Percentiles rank a stretch among this genome's conserved stretches.
Conservation (phyloP, 2,113 vertebrate species). For the Salvator merianae region DNA sequence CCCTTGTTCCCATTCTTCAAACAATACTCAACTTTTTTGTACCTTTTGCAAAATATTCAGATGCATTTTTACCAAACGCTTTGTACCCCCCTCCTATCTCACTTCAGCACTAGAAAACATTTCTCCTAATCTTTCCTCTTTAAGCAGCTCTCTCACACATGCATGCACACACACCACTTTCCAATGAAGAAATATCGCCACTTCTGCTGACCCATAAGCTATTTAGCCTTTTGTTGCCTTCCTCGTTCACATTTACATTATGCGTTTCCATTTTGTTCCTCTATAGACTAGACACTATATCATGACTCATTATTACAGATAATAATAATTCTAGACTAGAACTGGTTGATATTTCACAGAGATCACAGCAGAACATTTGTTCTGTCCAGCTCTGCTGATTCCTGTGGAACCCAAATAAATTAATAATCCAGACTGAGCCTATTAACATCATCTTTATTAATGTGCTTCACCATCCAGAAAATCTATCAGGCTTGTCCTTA, state of each 20-base stretch:
- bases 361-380: not conserved
- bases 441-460: not conserved
- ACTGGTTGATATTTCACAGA: not conserved
- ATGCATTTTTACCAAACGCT: not conserved
- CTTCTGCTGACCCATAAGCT: not conserved
- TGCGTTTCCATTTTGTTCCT: not conserved
- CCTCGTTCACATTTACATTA: not conserved
- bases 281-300: not conserved
- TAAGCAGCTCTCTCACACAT: not conserved
- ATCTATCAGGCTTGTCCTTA: not conserved
- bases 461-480: not conserved
- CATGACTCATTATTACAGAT: not conserved
- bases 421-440: not conserved
- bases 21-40: not conserved
- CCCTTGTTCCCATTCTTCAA: too few relatives aligned
- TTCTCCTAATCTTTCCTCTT: not conserved
- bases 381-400: not conserved
- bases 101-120: not conserved
- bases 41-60: not conserved
- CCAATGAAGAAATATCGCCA: not conserved
- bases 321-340: not conserved
- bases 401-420: not conserved
- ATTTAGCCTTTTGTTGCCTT: too few relatives aligned
- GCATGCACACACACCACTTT: not conserved
- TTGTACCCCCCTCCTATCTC: not conserved